phyloP scores from a whole-genome alignment of 1,140 invertebrate genomes.

The Panagrolaimus sp. region DNA sequence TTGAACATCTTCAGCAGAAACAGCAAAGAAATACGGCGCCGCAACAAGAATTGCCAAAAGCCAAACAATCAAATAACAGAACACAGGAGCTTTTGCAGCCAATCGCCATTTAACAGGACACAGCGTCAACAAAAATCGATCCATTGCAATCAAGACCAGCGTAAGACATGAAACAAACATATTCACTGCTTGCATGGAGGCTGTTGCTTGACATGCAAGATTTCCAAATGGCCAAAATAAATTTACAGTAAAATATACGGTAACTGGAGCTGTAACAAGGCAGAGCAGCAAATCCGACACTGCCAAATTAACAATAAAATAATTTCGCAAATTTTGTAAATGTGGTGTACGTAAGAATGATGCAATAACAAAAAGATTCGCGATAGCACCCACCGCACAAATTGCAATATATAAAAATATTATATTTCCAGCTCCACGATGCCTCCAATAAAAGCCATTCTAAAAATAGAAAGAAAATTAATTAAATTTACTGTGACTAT shows the following conservation, averaged over 20 bases:
- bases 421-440: slow-evolving; percentile 46
- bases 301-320: slow-evolving; percentile 57
- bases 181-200: slow-evolving; percentile 55
- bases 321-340: slow-evolving; percentile 54
- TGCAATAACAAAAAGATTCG: slow-evolving; percentile 54
- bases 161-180: slow-evolving; percentile 58
- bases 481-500: neutral
- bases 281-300: slow-evolving; percentile 55
- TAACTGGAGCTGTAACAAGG: slow-evolving; percentile 52
- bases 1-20: slow-evolving; percentile 46
- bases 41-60: slow-evolving; percentile 49
- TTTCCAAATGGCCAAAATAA: slow-evolving; percentile 58
- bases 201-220: slow-evolving; percentile 45
- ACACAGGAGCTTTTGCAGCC: slow-evolving; percentile 53
- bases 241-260: slow-evolving; percentile 53
- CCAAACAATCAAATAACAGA: slow-evolving; percentile 54
- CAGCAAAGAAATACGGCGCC: slow-evolving; percentile 53
- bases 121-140: slow-evolving; percentile 54
- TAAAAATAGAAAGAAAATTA: slow-evolving; percentile 22
- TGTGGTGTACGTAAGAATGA: slow-evolving; percentile 48
- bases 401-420: slow-evolving; percentile 48
- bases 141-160: slow-evolving; percentile 52
- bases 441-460: slow-evolving; percentile 54
- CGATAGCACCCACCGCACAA: slow-evolving; percentile 51
- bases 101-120: slow-evolving; percentile 56